Evolutionary conservation across 2,888 invertebrate species (phyloP), one percentile per base, ranked within the genome.

Genomic region (Catocala nupta): DNA sequence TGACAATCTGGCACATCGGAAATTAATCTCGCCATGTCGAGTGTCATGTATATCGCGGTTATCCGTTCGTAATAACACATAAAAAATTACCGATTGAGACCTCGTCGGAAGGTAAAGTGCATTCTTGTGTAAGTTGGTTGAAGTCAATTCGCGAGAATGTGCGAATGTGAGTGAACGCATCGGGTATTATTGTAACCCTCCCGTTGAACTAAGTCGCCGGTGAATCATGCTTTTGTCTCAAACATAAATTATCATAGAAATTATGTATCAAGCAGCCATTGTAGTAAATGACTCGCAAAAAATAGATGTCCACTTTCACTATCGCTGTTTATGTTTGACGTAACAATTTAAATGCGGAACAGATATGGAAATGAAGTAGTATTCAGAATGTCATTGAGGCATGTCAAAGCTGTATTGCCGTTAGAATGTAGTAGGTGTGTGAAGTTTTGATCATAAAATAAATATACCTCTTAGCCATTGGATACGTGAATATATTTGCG

Each of bases 1-100:
- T 92, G 92, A 91, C 92, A 92, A 89, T 90, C 88, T 88, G 90
- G 89, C 90, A 90, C 90, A 89, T 92, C 85, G 89, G 87, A 89
- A 89, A 94, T 94, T 93, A 94, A 93, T 93, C 91, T 93, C 84
- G 72, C 79, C 83, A 87, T 89, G 91, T 91, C 87, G 80, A 78
- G 84, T 87, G 88, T 89, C 91, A 80, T 89, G 89, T 90, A 88
- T 88, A 87, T 88, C 85, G 83, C 77, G 80, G 80, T 74, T 81
- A 84, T 80, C 81, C 84, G 82, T 88, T 81, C 81, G 86, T 88
- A 87, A 84, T 83, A 90, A 88, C 86, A 87, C 82, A 87, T 89
- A 88, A 92, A 90, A 91, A 90, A 90, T 88, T 88, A 87, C 87
- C 86, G 86, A 92, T 92, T 90, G 88, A 89, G 90, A 86, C 86